Base-by-base conservation (phyloP, 2,113 vertebrate genomes). In the Ibidorhyncha struthersii region DNA sequence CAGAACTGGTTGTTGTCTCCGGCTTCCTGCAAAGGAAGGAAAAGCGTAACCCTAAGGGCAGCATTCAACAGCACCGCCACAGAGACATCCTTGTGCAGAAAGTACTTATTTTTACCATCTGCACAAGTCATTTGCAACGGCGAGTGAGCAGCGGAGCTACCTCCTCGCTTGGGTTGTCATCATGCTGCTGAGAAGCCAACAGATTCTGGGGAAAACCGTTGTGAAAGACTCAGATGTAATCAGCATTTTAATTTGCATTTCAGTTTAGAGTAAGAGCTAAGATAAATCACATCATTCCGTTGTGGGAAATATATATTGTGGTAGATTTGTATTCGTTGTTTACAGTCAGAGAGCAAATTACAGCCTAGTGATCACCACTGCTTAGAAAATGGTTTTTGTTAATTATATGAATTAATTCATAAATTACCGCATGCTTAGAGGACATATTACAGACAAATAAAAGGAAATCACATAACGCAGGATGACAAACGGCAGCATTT, bases 1-100 rank as follows among this genome's bases (percentile, higher is more conserved):
- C 99, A 99, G 97, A 99, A 99, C 86, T 99, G 99, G 97, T 98
- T 99, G 97, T 96, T 99, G 97, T 99, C 99, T 83, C 99, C 99
- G 0, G 99, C 98, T 97, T 99, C 99, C 99, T 99, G 93, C 84
- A 97, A 62, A 80, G 10, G 36, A 69, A 36, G 45, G n/a, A 69
- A 41, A 53, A 79, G 36, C 1, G 3, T 66, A 14, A 17, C 15
- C n/a, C 34, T 22, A 18, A 18, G 0, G 4, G 59, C n/a, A 32
- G n/a, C 0, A 0, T 22, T n/a, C 27, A 14, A 27, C 34, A 62
- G n/a, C 82, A 23, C 21, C 6, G 11, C 49, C 49, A 16, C 40
- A 8, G 30, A 49, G 25, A 32, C 2, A 29, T 11, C 58, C 50
- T 47, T 10, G 7, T 15, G 78, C 61, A 49, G 55, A 62, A 55